A percentile compares a stretch with the other conserved stretches of the same genome.
phyloP scores from a whole-genome alignment of 1,140 invertebrate genomes.

The Heliothis subflexa region DNA sequence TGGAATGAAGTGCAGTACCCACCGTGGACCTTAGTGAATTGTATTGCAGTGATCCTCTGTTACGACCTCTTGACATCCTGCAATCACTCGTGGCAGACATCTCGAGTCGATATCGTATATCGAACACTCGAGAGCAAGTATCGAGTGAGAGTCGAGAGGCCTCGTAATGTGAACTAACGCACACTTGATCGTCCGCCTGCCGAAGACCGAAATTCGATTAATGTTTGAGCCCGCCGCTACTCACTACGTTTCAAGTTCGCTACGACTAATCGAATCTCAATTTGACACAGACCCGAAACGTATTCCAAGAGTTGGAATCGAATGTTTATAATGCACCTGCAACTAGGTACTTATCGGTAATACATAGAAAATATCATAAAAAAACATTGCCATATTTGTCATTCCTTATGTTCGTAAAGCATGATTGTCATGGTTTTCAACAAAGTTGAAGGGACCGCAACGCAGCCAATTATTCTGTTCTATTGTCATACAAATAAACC shows the following conservation, averaged over 20 bases:
- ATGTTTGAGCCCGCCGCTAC: conserved; percentile 66
- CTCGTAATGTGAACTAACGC: conserved; percentile 74
- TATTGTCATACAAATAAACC: conserved; percentile 49
- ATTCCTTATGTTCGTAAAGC: conserved; percentile 11
- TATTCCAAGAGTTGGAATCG: conserved; percentile 36
- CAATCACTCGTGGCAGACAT: conserved; percentile 71
- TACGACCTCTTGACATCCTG: conserved; percentile 62
- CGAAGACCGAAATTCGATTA: conserved; percentile 78
- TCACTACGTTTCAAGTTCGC: conserved; percentile 63
- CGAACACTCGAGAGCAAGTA: conserved; percentile 70
- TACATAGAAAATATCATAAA: not conserved
- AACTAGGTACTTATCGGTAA: not conserved
- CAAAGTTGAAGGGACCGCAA: conserved; percentile 41
- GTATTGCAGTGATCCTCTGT: conserved; percentile 57
- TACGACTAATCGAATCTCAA: conserved; percentile 65
- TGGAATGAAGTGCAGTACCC: conserved; percentile 53
- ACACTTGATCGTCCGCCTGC: conserved; percentile 68
- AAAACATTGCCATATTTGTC: not conserved
- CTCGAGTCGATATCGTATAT: conserved; percentile 70
- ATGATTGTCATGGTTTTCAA: conserved; percentile 8
- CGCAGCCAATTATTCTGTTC: conserved; percentile 44
- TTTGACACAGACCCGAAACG: conserved; percentile 38
- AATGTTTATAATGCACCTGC: conserved; percentile 18
- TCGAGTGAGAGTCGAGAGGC: conserved; percentile 67
- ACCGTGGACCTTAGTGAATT: conserved; percentile 47